phyloP scores from a whole-genome alignment of 2,888 invertebrate genomes.

The Drosophila maculinotata region DNA sequence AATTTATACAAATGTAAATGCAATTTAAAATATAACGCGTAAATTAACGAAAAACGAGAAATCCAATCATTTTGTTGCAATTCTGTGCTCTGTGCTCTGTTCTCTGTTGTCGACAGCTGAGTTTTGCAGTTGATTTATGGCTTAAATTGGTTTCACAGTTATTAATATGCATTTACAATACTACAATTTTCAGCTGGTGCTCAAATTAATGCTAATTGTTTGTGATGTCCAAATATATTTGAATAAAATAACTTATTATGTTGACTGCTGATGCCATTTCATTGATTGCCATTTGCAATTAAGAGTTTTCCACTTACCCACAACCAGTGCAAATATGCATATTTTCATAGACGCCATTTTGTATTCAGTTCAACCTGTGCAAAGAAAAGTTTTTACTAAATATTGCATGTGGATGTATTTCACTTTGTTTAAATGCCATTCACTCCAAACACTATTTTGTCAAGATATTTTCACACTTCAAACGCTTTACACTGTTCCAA shows the following conservation, averaged over 20 bases:
- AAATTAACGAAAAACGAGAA: constrained; percentile 9
- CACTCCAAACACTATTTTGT: constrained; percentile 6
- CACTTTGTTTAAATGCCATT: constrained; percentile 2
- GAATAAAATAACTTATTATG: constrained; percentile 29
- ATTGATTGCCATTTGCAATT: constrained; percentile 65
- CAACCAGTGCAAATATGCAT: constrained; percentile 78
- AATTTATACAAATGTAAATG: constrained; percentile 20
- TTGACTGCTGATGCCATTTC: constrained; percentile 28
- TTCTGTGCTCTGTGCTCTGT: constrained; percentile 1
- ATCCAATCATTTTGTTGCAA: constrained; percentile 11
- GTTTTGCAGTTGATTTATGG: constrained; percentile 45
- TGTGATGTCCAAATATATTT: constrained; percentile 23
- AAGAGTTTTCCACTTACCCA: constrained; percentile 73
- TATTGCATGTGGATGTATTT: neutral
- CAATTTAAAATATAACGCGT: constrained; percentile 17
- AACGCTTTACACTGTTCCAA: constrained; percentile 37
- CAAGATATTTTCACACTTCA: constrained; percentile 11
- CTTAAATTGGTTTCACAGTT: constrained; percentile 29
- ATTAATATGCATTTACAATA: constrained; percentile 22
- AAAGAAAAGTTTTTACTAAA: constrained; percentile 38
- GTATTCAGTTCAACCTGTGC: constrained; percentile 54
- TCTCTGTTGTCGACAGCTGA: constrained; percentile 34
- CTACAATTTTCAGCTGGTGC: constrained; percentile 36
- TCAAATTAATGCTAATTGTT: constrained; percentile 59
- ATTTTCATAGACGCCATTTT: constrained; percentile 81